Evolutionary conservation across 1,140 invertebrate genomes (phyloP), one percentile per base, ranked within the genome.

Genomic region (Aphis gossypii): DNA sequence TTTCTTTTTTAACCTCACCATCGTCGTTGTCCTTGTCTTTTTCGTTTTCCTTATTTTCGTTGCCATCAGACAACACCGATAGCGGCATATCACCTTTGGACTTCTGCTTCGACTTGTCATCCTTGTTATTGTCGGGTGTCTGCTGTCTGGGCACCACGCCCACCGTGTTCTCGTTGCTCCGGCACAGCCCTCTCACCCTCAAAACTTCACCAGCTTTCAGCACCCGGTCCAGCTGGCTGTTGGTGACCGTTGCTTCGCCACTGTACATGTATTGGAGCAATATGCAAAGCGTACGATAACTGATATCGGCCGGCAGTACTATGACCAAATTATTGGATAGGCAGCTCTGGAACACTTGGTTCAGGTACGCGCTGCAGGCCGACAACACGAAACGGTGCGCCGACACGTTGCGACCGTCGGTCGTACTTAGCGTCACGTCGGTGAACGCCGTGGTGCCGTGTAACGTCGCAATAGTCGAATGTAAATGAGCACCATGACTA

Each of bases 181-280:
- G 84, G 21, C 54, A 94, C 93, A 90, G 95, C 94, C 94, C 96
- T 94, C 94, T 94, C 21, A 98, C 97, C 94, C 97, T 97, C 0
- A 98, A 94, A 14, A 97, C 96, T 94, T 98, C 97, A 0, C 97
- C 97, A 0, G 97, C 97, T 95, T 97, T 97, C 82, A 98, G 94
- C 3, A 98, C 97, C 93, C 96, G 97, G 94, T 97, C 97, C 86
- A 98, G 95, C 48, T 98, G 97, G 95, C 98, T 97, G 95, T 98
- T 97, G 93, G 97, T 97, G 18, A 98, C 97, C 38, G 97, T 98
- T 48, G 97, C 97, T 95, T 98, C 97, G 6, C 97, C 97, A 76
- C 96, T 97, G 95, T 98, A 98, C 97, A 98, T 98, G 95, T 98
- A 98, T 94, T 98, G 97, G n/a, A 98, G 97, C 2, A 98, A 95